phyloP scores from a whole-genome alignment of 92 coral and sea anemone genomes.

The Pocillopora grandis region DNA sequence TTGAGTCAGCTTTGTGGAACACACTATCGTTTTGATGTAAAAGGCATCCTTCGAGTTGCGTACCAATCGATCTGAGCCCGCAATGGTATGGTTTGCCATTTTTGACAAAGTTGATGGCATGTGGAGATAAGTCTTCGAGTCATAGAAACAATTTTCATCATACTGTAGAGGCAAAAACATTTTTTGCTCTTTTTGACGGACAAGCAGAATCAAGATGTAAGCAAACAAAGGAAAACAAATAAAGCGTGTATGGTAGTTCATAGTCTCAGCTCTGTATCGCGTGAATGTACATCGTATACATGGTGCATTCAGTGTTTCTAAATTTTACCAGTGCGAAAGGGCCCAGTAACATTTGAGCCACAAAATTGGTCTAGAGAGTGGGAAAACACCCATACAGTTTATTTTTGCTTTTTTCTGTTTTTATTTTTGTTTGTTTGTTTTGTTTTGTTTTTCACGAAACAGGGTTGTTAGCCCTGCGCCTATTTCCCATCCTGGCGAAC shows the following conservation, averaged over 20 bases:
- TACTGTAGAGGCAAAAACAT: slow-evolving; percentile 40
- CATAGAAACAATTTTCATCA: slow-evolving; percentile 75
- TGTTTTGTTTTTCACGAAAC: too few species aligned
- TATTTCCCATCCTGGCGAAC: too few species aligned
- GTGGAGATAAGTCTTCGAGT: slow-evolving; percentile 75
- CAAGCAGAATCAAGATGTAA: not conserved
- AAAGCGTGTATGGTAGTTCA: not conserved
- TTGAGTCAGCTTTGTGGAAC: slow-evolving; percentile 96
- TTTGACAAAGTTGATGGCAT: slow-evolving; percentile 77
- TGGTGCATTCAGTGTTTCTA: too few species aligned
- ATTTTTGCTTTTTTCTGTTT: too few species aligned
- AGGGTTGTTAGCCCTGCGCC: too few species aligned
- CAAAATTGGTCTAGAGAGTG: too few species aligned
- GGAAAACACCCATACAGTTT: too few species aligned
- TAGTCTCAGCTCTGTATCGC: not conserved
- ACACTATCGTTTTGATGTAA: slow-evolving; percentile 73
- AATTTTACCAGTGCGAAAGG: too few species aligned
- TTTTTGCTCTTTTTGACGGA: not conserved
- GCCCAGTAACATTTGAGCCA: too few species aligned
- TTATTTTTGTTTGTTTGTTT: too few species aligned
- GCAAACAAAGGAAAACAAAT: not conserved
- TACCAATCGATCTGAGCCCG: slow-evolving; percentile 62
- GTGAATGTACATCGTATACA: too few species aligned
- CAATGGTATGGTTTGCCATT: slow-evolving; percentile 45
- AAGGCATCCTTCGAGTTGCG: slow-evolving; percentile 83